Conservation (phyloP, 2,888 invertebrate species). For the Megalurothrips usitatus region DNA sequence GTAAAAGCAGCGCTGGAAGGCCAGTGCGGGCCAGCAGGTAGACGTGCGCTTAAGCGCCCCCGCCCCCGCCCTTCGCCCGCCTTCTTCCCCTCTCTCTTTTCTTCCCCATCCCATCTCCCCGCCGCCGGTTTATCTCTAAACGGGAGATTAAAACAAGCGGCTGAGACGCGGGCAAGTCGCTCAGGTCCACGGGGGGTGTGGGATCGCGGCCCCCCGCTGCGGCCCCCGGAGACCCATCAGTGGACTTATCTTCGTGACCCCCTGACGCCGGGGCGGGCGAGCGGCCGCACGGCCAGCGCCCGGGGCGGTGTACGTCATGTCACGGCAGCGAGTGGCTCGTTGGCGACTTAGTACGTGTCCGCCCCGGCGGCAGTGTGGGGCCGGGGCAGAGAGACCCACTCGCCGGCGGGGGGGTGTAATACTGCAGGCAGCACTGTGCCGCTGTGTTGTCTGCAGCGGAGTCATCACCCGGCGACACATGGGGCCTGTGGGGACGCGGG, state of each 20-base stretch:
- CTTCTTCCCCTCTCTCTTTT: too few relatives aligned
- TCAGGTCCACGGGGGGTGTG: too few relatives aligned
- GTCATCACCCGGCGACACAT: too few relatives aligned
- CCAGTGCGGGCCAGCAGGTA: neutral
- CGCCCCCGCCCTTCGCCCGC: too few relatives aligned
- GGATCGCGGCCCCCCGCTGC: neutral
- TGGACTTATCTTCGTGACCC: constrained; percentile 3
- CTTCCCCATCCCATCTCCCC: too few relatives aligned
- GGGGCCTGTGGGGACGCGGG: neutral
- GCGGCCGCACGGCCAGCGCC: neutral
- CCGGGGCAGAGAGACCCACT: too few relatives aligned
- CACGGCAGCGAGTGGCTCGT: neutral
- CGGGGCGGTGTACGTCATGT: neutral
- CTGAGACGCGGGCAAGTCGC: neutral
- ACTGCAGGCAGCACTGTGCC: too few relatives aligned
- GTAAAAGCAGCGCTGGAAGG: too few relatives aligned
- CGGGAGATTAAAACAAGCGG: neutral
- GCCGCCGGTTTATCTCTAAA: neutral
- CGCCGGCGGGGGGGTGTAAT: too few relatives aligned
- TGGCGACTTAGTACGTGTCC: neutral
- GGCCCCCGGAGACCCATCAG: neutral
- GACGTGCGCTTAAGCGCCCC: neutral
- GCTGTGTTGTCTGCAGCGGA: too few relatives aligned
- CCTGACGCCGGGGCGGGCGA: neutral
- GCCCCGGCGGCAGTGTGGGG: too few relatives aligned